phyloP scores from a whole-genome alignment of 2,113 vertebrate genomes.

The Psittacus erithacus region DNA sequence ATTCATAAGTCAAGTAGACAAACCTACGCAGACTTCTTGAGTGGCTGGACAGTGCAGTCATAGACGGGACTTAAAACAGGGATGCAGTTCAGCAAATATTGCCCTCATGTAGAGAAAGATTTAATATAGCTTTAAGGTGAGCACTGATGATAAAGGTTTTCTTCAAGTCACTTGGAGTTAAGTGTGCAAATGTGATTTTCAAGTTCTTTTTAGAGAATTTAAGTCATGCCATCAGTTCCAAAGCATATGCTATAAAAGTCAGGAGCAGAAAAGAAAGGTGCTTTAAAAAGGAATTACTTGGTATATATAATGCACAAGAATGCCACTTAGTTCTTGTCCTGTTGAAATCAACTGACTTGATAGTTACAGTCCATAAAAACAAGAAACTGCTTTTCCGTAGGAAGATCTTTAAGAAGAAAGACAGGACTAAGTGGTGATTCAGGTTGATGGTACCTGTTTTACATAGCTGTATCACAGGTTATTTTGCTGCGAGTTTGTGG shows the following conservation, averaged over 20 bases:
- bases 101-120: background rate
- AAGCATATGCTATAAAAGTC: background rate
- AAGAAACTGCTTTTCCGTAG: background rate
- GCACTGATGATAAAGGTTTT: background rate
- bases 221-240: background rate
- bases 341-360: background rate
- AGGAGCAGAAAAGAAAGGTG: background rate
- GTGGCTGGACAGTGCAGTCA: background rate
- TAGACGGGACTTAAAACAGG: background rate
- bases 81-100: background rate
- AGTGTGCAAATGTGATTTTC: background rate
- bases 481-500: background rate
- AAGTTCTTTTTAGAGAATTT: background rate
- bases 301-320: background rate
- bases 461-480: background rate
- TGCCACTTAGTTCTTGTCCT: background rate
- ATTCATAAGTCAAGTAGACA: background rate
- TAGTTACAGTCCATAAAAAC: background rate
- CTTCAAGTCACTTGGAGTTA: background rate
- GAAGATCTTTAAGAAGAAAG: background rate
- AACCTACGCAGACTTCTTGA: background rate
- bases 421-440: background rate
- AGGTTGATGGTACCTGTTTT: background rate
- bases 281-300: background rate
- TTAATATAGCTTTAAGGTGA: background rate